These are phyloP conservation scores for Panagrolaimus sp. DNA, from an alignment of 1,140 invertebrate species.

Conservation along the genomic window DNA sequence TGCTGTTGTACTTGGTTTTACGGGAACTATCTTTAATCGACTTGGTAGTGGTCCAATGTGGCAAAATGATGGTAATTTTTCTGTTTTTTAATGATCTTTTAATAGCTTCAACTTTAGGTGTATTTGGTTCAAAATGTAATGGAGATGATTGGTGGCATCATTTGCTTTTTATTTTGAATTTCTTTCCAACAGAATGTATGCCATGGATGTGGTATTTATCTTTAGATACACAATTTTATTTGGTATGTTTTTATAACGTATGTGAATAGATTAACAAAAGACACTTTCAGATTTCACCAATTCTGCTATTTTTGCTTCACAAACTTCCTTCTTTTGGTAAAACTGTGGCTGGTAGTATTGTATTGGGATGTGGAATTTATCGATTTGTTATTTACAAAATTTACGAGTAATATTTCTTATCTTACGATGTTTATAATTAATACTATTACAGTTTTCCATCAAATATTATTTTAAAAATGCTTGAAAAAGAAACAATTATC, in stretches of 20 bases:
- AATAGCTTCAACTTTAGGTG: neutral
- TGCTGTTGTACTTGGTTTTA: constrained; percentile 6
- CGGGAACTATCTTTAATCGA: neutral
- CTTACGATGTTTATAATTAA: neutral
- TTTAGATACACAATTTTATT: constrained; percentile 2
- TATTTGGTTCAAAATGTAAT: constrained; percentile 4
- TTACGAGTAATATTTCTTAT: neutral
- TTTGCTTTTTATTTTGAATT: neutral
- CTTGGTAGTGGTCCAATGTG: constrained; percentile 2
- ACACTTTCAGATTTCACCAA: too few species aligned
- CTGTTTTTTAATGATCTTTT: neutral
- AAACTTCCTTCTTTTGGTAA: constrained; percentile 2
- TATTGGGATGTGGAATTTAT: neutral
- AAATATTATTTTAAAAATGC: neutral
- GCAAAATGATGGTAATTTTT: neutral
- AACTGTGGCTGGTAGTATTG: neutral
- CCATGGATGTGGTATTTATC: constrained; percentile 10
- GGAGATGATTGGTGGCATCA: neutral
- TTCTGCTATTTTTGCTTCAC: neutral
- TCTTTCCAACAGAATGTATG: constrained; percentile 5
- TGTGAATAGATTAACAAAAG: too few species aligned
- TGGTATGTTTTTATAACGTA: too few species aligned
- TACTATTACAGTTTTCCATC: neutral
- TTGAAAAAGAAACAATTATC: neutral
- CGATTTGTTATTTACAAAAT: constrained; percentile 3